A percentile compares a stretch with the other conserved stretches of the same genome.
Conservation (phyloP, 2,797 vertebrate species). For the Onychomys leucogaster region DNA sequence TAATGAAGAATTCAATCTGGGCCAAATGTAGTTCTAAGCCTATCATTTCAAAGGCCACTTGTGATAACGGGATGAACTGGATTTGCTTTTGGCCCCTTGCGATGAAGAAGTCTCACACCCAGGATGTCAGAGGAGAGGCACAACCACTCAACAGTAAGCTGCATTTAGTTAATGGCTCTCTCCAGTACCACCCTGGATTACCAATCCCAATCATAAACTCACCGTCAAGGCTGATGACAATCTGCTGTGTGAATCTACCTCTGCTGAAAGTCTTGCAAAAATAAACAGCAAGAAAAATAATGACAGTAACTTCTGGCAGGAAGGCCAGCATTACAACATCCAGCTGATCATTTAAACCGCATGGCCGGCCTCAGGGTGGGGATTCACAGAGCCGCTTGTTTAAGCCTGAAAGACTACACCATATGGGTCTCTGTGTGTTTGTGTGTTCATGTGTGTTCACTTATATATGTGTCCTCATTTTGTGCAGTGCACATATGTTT, state of each 20-base stretch:
- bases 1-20: not conserved
- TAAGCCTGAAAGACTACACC: not conserved
- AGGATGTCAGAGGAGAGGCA: not conserved
- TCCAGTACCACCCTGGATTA: not conserved
- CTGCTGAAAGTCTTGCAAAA: not conserved
- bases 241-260: not conserved
- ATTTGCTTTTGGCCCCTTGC: not conserved
- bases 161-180: not conserved
- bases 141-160: not conserved
- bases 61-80: rapidly evolving
- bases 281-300: not conserved
- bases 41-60: not conserved
- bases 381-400: not conserved
- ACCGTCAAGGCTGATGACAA: not conserved
- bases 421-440: not conserved
- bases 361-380: too few relatives aligned
- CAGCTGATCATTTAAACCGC: not conserved
- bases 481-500: not conserved
- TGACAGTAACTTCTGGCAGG: not conserved
- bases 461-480: not conserved
- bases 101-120: not conserved
- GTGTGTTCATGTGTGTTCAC: not conserved
- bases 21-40: not conserved
- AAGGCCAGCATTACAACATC: too few relatives aligned
- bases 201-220: not conserved